phyloP scores from a whole-genome alignment of 2,797 vertebrate genomes.

The Falco cherrug region DNA sequence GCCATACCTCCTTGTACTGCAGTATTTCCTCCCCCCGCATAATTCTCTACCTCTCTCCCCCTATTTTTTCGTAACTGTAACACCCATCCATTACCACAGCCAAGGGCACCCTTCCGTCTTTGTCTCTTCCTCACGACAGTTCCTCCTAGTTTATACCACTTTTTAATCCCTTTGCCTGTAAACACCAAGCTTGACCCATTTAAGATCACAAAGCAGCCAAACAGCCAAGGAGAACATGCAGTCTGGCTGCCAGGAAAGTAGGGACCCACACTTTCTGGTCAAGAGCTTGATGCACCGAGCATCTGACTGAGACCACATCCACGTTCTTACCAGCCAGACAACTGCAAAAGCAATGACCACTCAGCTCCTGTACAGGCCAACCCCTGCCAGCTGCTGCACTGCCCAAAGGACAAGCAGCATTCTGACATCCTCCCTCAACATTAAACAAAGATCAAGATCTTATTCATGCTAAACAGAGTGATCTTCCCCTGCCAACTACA shows the following conservation, averaged over 20 bases:
- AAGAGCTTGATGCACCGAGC: not conserved
- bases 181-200: not conserved
- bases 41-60: not conserved
- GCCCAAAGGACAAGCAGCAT: not conserved
- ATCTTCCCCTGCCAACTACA: not conserved
- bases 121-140: not conserved
- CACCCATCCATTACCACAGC: not conserved
- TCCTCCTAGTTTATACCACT: not conserved
- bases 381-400: not conserved
- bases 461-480: fast-evolving
- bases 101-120: not conserved
- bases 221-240: not conserved
- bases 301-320: not conserved
- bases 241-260: not conserved
- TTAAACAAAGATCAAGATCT: not conserved
- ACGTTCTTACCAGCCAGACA: not conserved
- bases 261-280: not conserved
- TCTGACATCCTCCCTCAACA: not conserved
- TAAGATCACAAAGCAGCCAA: not conserved
- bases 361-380: not conserved
- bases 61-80: not conserved
- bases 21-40: not conserved
- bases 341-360: not conserved
- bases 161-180: not conserved
- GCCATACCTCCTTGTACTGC: not conserved